phyloP scores from a whole-genome alignment of 2,888 invertebrate species.

The Limnephilus rhombicus region DNA sequence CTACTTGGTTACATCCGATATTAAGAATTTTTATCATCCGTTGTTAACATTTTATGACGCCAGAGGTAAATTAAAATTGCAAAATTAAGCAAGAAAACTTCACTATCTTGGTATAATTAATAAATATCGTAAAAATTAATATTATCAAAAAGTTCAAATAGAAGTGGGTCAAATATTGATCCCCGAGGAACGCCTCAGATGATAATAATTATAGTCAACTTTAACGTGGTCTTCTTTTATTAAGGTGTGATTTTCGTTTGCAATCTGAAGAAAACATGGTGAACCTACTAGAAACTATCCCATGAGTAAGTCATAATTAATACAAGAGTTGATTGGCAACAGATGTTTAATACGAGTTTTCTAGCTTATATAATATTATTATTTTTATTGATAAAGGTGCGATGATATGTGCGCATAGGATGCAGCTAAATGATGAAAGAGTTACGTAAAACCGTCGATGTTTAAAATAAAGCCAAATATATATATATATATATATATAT shows the following conservation, averaged over 20 bases:
- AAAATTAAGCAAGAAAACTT: background rate
- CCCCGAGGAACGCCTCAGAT: background rate
- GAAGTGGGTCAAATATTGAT: background rate
- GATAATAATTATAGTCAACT: no score
- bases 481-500: no score
- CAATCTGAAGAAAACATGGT: background rate
- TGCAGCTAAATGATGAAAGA: background rate
- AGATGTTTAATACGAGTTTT: background rate
- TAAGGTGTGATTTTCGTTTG: background rate
- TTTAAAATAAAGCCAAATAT: background rate
- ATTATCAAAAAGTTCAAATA: background rate
- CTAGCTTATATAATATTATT: background rate
- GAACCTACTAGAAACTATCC: background rate
- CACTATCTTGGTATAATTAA: background rate
- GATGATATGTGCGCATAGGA: background rate
- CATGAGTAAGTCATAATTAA: background rate
- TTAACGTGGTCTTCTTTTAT: background rate
- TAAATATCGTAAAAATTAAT: background rate
- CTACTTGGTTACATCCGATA: no score
- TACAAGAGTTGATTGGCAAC: background rate
- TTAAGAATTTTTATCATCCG: no score
- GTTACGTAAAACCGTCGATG: background rate
- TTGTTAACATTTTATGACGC: background rate
- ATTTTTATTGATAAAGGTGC: background rate
- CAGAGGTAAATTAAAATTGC: background rate